Percentiles rank a stretch among this genome's conserved stretches.
Conservation (phyloP, 2,797 vertebrate genomes). For the Nasua narica region DNA sequence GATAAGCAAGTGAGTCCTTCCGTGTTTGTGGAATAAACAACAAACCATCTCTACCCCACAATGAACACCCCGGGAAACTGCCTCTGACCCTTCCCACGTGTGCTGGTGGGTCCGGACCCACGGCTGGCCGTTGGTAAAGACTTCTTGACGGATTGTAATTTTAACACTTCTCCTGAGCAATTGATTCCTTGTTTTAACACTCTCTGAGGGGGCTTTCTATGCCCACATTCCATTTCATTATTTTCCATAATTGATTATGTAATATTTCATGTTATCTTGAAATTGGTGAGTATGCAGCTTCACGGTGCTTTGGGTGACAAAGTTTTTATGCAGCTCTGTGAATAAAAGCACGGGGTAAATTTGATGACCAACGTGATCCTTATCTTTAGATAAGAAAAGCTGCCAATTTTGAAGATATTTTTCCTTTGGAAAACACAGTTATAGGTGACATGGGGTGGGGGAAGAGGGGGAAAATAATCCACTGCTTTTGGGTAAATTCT, state of each 20-base stretch:
- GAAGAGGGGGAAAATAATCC: neutral
- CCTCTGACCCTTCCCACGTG: neutral
- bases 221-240: neutral
- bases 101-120: neutral
- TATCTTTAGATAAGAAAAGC: neutral
- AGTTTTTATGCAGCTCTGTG: neutral
- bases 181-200: neutral
- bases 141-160: neutral
- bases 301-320: fast-evolving
- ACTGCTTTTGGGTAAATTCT: neutral
- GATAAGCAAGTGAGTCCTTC: neutral
- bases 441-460: neutral
- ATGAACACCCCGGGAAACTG: neutral
- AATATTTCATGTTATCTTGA: neutral
- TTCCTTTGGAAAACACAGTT: neutral
- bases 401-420: neutral
- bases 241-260: conserved; percentile 20
- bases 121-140: neutral
- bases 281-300: neutral
- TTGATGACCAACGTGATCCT: neutral
- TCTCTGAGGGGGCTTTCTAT: neutral
- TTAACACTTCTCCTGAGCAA: neutral
- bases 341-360: neutral
- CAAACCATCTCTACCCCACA: fast-evolving
- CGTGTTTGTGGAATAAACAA: neutral